Base-by-base conservation (phyloP, 2,888 invertebrate genomes). In the Aphrophora alni region DNA sequence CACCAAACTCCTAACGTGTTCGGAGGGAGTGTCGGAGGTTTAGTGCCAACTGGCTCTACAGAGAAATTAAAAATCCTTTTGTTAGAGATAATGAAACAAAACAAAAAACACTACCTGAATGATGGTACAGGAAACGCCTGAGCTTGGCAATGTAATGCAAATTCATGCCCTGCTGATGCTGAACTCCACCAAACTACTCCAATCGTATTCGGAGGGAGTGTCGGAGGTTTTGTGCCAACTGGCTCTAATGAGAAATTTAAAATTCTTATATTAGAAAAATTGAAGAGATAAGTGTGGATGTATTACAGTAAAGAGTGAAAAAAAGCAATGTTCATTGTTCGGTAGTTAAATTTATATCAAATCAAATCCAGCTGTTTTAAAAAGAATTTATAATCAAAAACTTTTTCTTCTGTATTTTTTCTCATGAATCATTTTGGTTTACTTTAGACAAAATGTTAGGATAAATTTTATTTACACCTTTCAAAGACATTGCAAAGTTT, bases 121-220 rank as follows among this genome's bases (percentile, higher is more conserved):
- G 87, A 86, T 26, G 91, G 91, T 74, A 89, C 87, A 10, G 91
- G 92, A 85, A 88, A 91, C 71, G 92, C 93, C 89, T 92, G 91
- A 28, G 91, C 91, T 84, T 90, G 90, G 86, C 92, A 92, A 38
- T 86, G 84, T 24, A 88, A 82, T 74, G 86, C 86, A 78, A 88
- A 86, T 80, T 85, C 84, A 80, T 85, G 84, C 33, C 84, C 83
- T 44, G 72, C 78, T 51, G 82, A 77, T 81, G 85, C 85, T 82
- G 86, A 85, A 79, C 87, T 86, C 75, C 86, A 86, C 69, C 84
- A 84, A 81, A 86, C 85, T 81, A 87, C 86, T 51, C 86, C 85
- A 84, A 89, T 89, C 14, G 87, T 86, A 14, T 59, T 59, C 1
- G 59, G 89, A 33, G 88, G 85, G 82, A 89, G 87, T 81, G 88